A percentile compares a stretch with the other conserved stretches of the same genome.
Evolutionary conservation across 1,140 invertebrate genomes (phyloP).

Genomic region (Drosophila asahinai): DNA sequence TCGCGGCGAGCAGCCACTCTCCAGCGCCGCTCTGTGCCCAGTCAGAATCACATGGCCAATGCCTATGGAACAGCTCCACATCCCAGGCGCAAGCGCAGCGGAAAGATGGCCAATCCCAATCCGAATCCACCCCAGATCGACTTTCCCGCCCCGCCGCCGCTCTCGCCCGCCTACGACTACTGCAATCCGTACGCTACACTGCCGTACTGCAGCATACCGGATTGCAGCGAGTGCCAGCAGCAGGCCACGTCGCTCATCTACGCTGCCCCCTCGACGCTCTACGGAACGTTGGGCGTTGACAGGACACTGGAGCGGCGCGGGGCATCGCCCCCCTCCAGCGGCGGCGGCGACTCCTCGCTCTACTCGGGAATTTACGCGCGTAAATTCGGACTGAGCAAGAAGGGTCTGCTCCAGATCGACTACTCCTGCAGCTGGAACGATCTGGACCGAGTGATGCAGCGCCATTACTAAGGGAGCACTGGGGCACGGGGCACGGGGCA

Average conservation of each 20-base stretch:
- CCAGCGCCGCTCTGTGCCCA: conserved; percentile 51
- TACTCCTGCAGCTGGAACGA: conserved; percentile 89
- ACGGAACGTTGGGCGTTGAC: conserved; percentile 53
- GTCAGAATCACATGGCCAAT: conserved; percentile 20
- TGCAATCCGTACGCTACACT: conserved; percentile 79
- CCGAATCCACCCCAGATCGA: conserved; percentile 64
- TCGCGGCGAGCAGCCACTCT: conserved; percentile 53
- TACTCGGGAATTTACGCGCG: conserved; percentile 79
- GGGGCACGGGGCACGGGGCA: conserved; percentile 5
- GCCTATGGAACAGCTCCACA: conserved; percentile 70
- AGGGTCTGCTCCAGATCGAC: conserved; percentile 89
- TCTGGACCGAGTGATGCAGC: conserved; percentile 86
- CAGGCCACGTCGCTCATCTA: conserved; percentile 70
- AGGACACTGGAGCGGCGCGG: conserved; percentile 8
- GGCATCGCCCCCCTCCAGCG: conserved; percentile 47
- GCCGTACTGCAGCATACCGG: conserved; percentile 77
- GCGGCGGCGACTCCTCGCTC: conserved; percentile 73
- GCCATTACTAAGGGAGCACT: conserved; percentile 54
- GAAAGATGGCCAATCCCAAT: not conserved
- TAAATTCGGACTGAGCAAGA: conserved; percentile 87
- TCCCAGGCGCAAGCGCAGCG: conserved; percentile 60
- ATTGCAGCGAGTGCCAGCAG: conserved; percentile 78
- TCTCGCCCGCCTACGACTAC: conserved; percentile 81
- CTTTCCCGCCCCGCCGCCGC: conserved; percentile 78
- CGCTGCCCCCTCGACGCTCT: conserved; percentile 69